phyloP scores from a whole-genome alignment of 2,888 invertebrate genomes.

The Thelaira solivaga region DNA sequence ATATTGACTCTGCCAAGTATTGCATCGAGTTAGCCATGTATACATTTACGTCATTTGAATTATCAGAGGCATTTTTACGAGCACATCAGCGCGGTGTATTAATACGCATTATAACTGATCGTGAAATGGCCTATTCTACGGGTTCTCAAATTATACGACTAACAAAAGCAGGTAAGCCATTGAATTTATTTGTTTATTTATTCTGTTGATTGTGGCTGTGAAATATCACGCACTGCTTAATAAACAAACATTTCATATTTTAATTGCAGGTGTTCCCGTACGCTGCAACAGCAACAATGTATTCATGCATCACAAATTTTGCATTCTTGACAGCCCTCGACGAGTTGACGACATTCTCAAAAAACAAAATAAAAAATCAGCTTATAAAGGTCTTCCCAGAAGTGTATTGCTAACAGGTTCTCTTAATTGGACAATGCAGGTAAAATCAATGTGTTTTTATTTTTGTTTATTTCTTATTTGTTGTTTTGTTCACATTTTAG shows the following conservation, averaged over 20 bases:
- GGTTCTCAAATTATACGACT: slow-evolving; percentile 66
- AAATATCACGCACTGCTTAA: too few relatives aligned
- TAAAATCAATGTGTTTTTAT: slow-evolving; percentile 13
- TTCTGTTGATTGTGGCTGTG: too few relatives aligned
- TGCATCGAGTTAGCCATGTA: slow-evolving; percentile 74
- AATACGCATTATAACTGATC: slow-evolving; percentile 71
- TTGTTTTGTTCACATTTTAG: slow-evolving; percentile 55
- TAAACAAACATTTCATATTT: too few relatives aligned
- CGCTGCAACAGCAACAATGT: slow-evolving; percentile 62
- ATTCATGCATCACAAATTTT: slow-evolving; percentile 76
- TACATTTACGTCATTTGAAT: slow-evolving; percentile 67
- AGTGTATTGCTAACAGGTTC: slow-evolving; percentile 69
- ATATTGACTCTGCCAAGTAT: slow-evolving; percentile 69
- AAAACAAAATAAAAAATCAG: slow-evolving; percentile 43
- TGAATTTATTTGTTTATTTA: too few relatives aligned
- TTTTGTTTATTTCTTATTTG: not conserved
- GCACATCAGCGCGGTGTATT: slow-evolving; percentile 69
- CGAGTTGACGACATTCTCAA: slow-evolving; percentile 62
- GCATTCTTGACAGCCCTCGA: slow-evolving; percentile 70
- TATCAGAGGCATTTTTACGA: slow-evolving; percentile 65
- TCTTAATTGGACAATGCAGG: slow-evolving; percentile 73
- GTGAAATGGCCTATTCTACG: slow-evolving; percentile 67
- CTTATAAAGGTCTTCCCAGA: slow-evolving; percentile 42
- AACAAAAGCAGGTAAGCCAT: slow-evolving; percentile 61
- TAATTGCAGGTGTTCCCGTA: slow-evolving; percentile 68